A percentile compares a stretch with the other conserved stretches of the same genome.
Evolutionary conservation across 2,888 invertebrate species (phyloP).

Genomic region (Omphaloscelis lunosa): DNA sequence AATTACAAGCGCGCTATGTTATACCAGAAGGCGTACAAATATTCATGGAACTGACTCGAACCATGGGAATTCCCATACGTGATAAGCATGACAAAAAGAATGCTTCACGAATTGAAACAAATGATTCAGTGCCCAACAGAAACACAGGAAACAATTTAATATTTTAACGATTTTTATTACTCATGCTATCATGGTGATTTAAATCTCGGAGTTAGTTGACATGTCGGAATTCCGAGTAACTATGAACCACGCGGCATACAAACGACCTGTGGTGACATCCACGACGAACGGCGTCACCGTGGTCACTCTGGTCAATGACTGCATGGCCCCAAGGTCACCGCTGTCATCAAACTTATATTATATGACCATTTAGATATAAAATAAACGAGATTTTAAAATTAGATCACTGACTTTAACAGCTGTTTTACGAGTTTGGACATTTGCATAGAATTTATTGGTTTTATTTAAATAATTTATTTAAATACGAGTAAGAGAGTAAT

Average conservation of each 20-base stretch:
- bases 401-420: conserved; percentile 46
- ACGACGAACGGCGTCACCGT: neutral
- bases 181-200: conserved; percentile 30
- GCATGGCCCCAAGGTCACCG: conserved; percentile 51
- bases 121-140: conserved; percentile 29
- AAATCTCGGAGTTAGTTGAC: conserved; percentile 42
- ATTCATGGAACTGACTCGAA: too few relatives aligned
- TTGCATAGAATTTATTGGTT: conserved; percentile 39
- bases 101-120: conserved; percentile 30
- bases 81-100: conserved; percentile 12
- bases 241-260: conserved; percentile 39
- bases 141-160: conserved; percentile 48
- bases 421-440: conserved; percentile 46
- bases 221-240: conserved; percentile 38
- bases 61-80: conserved; percentile 28
- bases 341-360: conserved; percentile 15
- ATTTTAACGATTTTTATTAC: conserved; percentile 51
- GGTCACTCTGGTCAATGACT: conserved; percentile 56
- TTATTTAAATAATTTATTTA: conserved; percentile 26
- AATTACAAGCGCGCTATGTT: too few relatives aligned
- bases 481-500: neutral
- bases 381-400: conserved; percentile 42
- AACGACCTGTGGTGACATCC: conserved; percentile 45
- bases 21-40: too few relatives aligned
- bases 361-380: conserved; percentile 24